Conservation (phyloP, 1,140 invertebrate genomes). For the Pinna nobilis region DNA sequence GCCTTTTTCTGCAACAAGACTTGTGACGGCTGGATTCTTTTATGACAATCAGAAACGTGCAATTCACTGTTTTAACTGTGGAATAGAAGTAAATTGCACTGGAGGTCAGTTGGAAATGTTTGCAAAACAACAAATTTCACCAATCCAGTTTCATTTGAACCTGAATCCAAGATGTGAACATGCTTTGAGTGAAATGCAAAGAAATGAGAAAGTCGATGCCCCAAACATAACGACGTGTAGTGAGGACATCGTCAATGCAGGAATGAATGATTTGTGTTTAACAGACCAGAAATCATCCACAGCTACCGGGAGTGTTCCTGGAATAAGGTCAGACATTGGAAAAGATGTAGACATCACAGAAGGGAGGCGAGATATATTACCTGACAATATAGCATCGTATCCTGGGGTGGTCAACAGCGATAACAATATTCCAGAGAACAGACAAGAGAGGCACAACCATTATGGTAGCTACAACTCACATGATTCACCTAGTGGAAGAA, state of each 20-base stretch:
- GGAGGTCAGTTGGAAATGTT: neutral
- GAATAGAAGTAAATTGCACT: neutral
- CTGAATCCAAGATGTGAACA: conserved; percentile 9
- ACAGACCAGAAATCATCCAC: no score
- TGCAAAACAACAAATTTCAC: no score
- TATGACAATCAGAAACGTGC: neutral
- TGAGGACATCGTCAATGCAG: no score
- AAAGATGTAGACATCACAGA: no score
- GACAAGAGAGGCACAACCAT: neutral
- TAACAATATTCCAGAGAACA: neutral
- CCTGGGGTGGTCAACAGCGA: neutral
- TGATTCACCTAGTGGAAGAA: no score
- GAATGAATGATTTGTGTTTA: no score
- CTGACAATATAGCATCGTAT: neutral
- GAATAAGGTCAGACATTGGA: no score
- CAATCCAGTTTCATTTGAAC: neutral
- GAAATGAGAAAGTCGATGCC: neutral
- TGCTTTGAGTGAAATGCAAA: neutral
- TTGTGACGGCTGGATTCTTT: conserved; percentile 11
- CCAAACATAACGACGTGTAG: no score
- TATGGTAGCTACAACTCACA: neutral
- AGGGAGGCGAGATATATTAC: neutral
- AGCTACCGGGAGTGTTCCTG: no score
- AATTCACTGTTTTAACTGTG: neutral
- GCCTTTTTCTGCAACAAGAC: conserved; percentile 2